Evolutionary conservation across 2,113 vertebrate species (phyloP).

Genomic region (Gnathonemus longibarbis): DNA sequence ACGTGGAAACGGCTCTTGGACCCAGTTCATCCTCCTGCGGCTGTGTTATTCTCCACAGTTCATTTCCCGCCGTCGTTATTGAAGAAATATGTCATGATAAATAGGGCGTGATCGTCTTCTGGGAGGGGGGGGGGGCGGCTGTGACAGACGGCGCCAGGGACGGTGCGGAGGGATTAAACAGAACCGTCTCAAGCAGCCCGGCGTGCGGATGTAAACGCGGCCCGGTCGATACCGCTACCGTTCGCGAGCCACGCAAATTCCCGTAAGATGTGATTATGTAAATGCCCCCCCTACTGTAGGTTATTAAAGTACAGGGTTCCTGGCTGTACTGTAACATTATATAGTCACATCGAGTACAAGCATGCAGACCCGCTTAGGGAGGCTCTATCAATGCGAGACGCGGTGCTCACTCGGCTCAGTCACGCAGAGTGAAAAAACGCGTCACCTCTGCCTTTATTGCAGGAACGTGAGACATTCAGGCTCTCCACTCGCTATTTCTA

Average conservation of each 20-base stretch:
- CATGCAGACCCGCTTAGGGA: not conserved
- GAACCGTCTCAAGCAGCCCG: not conserved
- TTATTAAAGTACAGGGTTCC: slow-evolving; percentile 10
- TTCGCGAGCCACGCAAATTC: not conserved
- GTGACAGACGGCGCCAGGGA: not conserved
- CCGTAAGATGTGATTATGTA: not conserved
- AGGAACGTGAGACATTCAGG: not conserved
- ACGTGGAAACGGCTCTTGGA: not conserved
- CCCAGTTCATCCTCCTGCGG: not conserved
- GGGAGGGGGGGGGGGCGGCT: not conserved
- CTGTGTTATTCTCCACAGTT: not conserved
- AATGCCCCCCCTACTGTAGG: not conserved
- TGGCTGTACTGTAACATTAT: not conserved
- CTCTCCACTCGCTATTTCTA: not conserved
- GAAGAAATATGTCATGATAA: slow-evolving; percentile 2
- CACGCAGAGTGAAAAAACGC: not conserved
- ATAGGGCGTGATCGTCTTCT: not conserved
- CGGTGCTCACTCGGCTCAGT: not conserved
- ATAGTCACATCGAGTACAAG: not conserved
- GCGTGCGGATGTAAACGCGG: not conserved
- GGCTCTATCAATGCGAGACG: not conserved
- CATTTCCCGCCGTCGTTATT: not conserved
- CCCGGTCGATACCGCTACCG: not conserved
- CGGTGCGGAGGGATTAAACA: not conserved
- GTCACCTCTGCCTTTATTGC: not conserved